Evolutionary conservation across 2,888 invertebrate genomes (phyloP).

Genomic region (Sarcophaga carnaria): DNA sequence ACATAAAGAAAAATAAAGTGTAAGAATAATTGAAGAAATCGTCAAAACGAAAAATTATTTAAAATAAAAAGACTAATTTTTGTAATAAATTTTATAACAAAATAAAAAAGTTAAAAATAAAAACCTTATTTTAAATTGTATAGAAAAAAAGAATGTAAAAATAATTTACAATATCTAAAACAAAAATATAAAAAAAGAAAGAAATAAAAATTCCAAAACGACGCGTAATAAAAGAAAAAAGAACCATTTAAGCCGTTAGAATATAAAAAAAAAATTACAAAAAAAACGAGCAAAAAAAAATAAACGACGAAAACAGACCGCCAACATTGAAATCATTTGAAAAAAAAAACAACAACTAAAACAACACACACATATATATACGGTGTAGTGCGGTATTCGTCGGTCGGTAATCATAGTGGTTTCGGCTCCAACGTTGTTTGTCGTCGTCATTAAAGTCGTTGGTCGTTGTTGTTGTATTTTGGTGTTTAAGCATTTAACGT

Average conservation of each 20-base stretch:
- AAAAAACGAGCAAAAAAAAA: background rate
- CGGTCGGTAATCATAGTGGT: background rate
- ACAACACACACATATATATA: background rate
- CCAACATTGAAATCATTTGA: background rate
- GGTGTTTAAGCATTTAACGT: background rate
- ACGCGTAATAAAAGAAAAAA: background rate
- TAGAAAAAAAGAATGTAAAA: constrained; percentile 6
- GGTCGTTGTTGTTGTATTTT: background rate
- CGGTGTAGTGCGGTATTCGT: background rate
- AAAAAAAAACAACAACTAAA: constrained; percentile 32
- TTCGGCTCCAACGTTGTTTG: background rate
- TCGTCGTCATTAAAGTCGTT: background rate
- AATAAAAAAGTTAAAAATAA: background rate
- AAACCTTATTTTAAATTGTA: background rate
- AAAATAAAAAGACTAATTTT: background rate
- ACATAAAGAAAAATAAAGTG: constrained; percentile 31
- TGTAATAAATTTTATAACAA: background rate
- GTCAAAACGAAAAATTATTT: constrained; percentile 3
- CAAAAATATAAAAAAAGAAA: background rate
- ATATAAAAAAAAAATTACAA: background rate
- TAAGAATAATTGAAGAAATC: constrained; percentile 27
- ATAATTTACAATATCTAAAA: constrained; percentile 30
- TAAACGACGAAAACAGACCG: background rate
- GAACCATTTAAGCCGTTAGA: background rate
- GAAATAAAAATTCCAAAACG: background rate